A percentile compares a stretch with the other conserved stretches of the same genome.
These are phyloP conservation scores for Lasioglossum lativentre DNA, from an alignment of 2,888 invertebrate genomes.

Conservation along the genomic window DNA sequence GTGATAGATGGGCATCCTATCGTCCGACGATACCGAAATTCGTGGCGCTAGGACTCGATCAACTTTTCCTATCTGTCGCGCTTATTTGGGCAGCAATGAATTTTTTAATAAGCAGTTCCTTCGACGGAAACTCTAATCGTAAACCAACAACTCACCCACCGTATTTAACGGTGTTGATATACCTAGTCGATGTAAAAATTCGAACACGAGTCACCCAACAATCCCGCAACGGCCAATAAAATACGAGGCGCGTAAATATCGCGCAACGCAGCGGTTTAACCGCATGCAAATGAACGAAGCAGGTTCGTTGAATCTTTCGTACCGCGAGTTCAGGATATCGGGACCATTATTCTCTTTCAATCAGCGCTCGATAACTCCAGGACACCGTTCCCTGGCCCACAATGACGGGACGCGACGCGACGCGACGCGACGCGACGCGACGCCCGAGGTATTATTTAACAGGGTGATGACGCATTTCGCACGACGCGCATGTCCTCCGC, in stretches of 20 bases:
- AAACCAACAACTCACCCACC: no score
- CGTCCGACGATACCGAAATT: background rate
- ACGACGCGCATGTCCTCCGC: conserved; percentile 38
- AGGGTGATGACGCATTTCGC: conserved; percentile 45
- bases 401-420: background rate
- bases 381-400: background rate
- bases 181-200: no score
- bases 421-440: background rate
- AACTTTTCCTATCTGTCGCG: background rate
- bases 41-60: background rate
- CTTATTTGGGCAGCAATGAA: background rate
- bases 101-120: no score
- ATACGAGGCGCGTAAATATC: background rate
- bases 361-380: conserved; percentile 8
- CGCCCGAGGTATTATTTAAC: conserved; percentile 37
- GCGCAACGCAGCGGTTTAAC: background rate
- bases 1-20: background rate
- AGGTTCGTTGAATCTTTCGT: background rate
- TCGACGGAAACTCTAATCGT: no score
- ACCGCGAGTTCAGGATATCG: background rate
- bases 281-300: background rate
- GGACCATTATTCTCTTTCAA: conserved; percentile 6
- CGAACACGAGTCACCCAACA: no score
- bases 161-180: background rate
- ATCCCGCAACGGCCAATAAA: background rate